These are phyloP conservation scores for Phylloscopus whistleri DNA, from an alignment of 2,113 vertebrate species.

Conservation along the genomic window DNA sequence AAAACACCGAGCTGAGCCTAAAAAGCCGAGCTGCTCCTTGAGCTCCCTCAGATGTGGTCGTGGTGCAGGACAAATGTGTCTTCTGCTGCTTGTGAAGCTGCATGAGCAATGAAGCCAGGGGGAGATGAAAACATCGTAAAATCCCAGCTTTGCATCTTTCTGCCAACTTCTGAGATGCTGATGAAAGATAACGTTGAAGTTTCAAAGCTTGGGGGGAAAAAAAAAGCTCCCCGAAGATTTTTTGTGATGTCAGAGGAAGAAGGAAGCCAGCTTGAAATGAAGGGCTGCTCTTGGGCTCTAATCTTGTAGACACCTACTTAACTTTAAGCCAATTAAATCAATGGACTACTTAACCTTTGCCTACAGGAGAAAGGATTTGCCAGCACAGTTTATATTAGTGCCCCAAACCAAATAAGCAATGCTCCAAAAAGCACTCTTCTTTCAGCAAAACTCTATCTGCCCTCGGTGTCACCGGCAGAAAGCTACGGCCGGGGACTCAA, in stretches of 20 bases:
- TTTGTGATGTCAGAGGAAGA: slow-evolving; percentile 60
- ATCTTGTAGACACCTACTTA: slow-evolving; percentile 68
- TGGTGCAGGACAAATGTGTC: background rate
- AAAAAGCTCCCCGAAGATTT: background rate
- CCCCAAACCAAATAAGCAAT: slow-evolving; percentile 67
- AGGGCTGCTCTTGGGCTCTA: slow-evolving; percentile 47
- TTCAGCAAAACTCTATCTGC: slow-evolving; percentile 35
- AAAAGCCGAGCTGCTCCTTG: background rate
- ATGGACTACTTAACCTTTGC: slow-evolving; percentile 66
- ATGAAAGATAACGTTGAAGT: slow-evolving; percentile 21
- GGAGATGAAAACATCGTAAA: background rate
- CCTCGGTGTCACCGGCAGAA: background rate
- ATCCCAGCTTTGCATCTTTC: slow-evolving; percentile 23
- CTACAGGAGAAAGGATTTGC: slow-evolving; percentile 64
- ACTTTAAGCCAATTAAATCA: slow-evolving; percentile 69
- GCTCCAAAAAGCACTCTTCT: slow-evolving; percentile 57
- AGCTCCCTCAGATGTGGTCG: background rate
- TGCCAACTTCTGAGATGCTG: slow-evolving; percentile 50
- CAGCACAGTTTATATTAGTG: slow-evolving; percentile 64
- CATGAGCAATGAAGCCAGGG: background rate
- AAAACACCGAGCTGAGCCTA: background rate
- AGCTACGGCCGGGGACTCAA: background rate
- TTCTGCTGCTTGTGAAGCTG: background rate
- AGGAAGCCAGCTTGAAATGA: slow-evolving; percentile 55
- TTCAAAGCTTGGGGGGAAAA: slow-evolving; percentile 34